A percentile compares a stretch with the other conserved stretches of the same genome.
phyloP scores from a whole-genome alignment of 2,797 vertebrate genomes.

The Lophotriccus pileatus region DNA sequence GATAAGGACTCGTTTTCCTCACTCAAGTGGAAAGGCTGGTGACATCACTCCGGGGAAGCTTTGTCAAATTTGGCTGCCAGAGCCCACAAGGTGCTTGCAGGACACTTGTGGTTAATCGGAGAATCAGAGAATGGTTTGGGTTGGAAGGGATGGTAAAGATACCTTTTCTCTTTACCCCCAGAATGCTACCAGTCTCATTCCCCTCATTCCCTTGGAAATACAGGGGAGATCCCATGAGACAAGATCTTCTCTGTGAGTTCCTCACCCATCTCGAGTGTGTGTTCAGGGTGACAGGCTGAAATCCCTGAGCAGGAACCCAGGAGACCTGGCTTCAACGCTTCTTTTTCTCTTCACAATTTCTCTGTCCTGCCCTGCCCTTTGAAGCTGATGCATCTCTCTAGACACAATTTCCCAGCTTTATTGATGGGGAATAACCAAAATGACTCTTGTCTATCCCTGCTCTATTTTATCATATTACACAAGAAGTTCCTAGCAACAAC shows the following conservation, averaged over 20 bases:
- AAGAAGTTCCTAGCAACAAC: background rate
- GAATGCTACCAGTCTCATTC: background rate
- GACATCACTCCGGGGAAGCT: background rate
- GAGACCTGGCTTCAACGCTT: background rate
- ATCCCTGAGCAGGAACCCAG: background rate
- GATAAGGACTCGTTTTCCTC: background rate
- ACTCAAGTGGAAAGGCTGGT: background rate
- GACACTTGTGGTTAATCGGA: background rate
- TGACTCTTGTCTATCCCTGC: background rate
- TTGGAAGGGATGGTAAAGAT: background rate
- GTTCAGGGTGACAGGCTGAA: background rate
- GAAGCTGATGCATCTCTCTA: accelerated
- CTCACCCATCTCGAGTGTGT: accelerated
- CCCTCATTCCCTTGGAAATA: background rate
- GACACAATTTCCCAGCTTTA: background rate
- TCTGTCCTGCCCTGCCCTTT: background rate
- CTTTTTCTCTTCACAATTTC: background rate
- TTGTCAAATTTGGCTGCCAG: background rate
- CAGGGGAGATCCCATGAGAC: accelerated
- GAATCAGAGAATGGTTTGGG: background rate
- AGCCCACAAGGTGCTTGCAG: background rate
- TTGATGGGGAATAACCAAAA: background rate
- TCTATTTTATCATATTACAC: background rate
- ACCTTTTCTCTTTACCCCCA: background rate
- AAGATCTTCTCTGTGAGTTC: background rate